Percentiles rank a stretch among this genome's conserved stretches.
Evolutionary conservation across 2,888 invertebrate species (phyloP).

Genomic region (Blomia tropicalis): DNA sequence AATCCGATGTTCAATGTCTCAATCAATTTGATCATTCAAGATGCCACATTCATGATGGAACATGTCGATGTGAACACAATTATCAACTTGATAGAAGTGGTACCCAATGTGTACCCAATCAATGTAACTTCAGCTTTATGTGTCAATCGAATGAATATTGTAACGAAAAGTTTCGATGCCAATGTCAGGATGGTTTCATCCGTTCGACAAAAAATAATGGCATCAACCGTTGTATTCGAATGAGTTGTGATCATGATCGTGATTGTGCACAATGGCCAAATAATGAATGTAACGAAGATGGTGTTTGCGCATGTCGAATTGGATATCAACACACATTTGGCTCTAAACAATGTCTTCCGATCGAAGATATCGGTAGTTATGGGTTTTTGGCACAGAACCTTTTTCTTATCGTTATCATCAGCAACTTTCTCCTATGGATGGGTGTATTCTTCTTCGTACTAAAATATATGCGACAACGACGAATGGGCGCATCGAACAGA

Average conservation of each 20-base stretch:
- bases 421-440: slow-evolving; percentile 2
- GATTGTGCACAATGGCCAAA: background rate
- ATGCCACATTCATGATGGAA: background rate
- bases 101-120: background rate
- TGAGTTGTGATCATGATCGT: background rate
- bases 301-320: background rate
- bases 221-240: background rate
- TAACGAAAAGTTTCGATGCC: background rate
- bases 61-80: background rate
- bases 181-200: background rate
- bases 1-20: background rate
- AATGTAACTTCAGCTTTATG: background rate
- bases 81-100: background rate
- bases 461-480: background rate
- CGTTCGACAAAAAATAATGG: background rate
- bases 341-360: background rate
- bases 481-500: background rate
- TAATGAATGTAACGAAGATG: background rate
- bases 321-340: background rate
- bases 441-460: background rate
- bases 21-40: background rate
- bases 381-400: background rate
- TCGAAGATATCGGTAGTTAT: background rate
- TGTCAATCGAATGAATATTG: background rate
- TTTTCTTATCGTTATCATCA: slow-evolving; percentile 3